Conservation (phyloP, 2,797 vertebrate species). For the Decapterus maruadsi region DNA sequence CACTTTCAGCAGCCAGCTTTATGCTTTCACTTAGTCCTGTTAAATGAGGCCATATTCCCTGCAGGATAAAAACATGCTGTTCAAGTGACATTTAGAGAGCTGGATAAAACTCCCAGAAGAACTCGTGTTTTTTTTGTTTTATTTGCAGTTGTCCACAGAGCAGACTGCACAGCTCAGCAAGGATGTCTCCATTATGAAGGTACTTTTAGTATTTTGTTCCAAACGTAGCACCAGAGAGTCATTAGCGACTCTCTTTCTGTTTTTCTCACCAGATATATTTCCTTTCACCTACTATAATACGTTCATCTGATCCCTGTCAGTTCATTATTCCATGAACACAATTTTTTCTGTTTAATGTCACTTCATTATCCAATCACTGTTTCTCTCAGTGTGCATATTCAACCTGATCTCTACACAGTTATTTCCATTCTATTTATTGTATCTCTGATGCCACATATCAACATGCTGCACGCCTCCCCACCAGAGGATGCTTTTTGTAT, state of each 20-base stretch:
- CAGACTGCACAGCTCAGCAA: slow-evolving; percentile 87
- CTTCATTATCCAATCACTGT: slow-evolving; percentile 32
- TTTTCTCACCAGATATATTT: background rate
- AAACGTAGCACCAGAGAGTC: slow-evolving; percentile 46
- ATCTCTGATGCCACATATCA: background rate
- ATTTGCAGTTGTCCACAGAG: slow-evolving; percentile 75
- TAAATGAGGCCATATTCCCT: slow-evolving; percentile 9
- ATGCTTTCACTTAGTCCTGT: slow-evolving; percentile 28
- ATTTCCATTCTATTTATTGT: background rate
- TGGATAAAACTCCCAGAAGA: background rate
- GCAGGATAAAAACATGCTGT: background rate
- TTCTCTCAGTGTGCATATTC: slow-evolving; percentile 26
- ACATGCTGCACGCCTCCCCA: background rate
- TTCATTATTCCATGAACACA: background rate
- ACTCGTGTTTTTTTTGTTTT: slow-evolving; percentile 23
- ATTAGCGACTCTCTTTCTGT: slow-evolving; percentile 48
- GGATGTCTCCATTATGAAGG: slow-evolving; percentile 93
- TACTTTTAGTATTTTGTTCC: slow-evolving; percentile 76
- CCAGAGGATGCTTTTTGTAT: background rate
- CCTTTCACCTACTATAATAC: background rate
- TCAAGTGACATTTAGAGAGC: slow-evolving; percentile 37
- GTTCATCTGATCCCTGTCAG: slow-evolving; percentile 12
- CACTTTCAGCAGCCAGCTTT: slow-evolving; percentile 10
- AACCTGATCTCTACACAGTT: slow-evolving; percentile 18
- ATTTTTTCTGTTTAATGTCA: slow-evolving; percentile 40